Evolutionary conservation across 2,113 vertebrate species (phyloP).

Genomic region (Lasiurus cinereus): DNA sequence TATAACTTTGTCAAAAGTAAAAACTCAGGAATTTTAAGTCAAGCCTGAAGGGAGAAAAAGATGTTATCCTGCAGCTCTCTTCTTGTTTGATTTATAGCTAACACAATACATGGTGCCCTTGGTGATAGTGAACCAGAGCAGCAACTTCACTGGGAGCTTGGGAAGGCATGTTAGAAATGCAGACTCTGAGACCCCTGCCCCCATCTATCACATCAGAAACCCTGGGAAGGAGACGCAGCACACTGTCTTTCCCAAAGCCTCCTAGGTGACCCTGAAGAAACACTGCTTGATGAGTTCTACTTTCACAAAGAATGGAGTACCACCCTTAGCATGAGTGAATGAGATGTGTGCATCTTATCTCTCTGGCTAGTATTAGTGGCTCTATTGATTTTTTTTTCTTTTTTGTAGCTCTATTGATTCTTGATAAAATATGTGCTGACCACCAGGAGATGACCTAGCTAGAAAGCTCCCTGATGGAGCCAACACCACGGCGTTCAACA

Average conservation of each 20-base stretch:
- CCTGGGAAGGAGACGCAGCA: background rate
- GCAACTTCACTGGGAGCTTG: background rate
- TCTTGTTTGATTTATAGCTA: constrained; percentile 46
- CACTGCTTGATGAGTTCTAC: background rate
- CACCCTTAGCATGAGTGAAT: background rate
- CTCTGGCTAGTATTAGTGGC: background rate
- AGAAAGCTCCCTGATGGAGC: background rate
- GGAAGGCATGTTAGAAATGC: background rate
- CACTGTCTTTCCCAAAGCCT: background rate
- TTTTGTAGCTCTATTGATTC: background rate
- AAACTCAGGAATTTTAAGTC: constrained; percentile 19
- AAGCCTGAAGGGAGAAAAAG: background rate
- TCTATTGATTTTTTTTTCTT: background rate
- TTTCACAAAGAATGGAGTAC: background rate
- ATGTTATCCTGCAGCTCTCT: background rate
- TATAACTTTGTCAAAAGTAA: constrained; percentile 35
- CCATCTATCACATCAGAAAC: background rate
- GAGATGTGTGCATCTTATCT: background rate
- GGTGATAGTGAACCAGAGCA: background rate
- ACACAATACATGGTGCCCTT: background rate
- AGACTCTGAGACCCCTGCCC: background rate
- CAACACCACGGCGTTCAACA: constrained; percentile 17
- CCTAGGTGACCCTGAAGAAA: background rate
- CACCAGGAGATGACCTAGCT: constrained; percentile 14
- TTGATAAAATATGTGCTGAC: background rate